Evolutionary conservation across 2,888 invertebrate genomes (phyloP).

Genomic region (Eristalinus sepulchralis): DNA sequence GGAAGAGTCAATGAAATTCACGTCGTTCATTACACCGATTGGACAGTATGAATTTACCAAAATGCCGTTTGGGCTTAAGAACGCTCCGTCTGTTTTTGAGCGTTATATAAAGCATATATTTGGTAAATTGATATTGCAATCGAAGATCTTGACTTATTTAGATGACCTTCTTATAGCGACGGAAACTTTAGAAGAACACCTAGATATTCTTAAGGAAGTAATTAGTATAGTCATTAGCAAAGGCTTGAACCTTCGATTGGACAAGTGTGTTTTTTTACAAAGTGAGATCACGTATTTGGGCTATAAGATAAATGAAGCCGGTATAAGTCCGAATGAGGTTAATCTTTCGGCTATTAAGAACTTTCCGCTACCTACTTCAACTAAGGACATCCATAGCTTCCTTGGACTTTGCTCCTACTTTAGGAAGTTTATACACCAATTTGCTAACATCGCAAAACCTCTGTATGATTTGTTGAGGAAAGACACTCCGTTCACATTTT

Average conservation of each 20-base stretch:
- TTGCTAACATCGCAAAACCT: conserved; percentile 73
- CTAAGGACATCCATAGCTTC: conserved; percentile 69
- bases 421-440: conserved; percentile 74
- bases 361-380: conserved; percentile 62
- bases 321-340: conserved; percentile 36
- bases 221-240: too few relatives aligned
- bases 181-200: too few relatives aligned
- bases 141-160: conserved; percentile 69
- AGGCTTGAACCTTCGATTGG: too few relatives aligned
- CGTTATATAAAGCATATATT: conserved; percentile 69
- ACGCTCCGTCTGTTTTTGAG: conserved; percentile 65
- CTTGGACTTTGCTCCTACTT: too few relatives aligned
- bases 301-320: conserved; percentile 27
- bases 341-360: conserved; percentile 31
- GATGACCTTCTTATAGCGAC: conserved; percentile 71
- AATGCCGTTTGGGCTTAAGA: too few relatives aligned
- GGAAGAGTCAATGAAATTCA: too few relatives aligned
- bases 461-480: conserved; percentile 73
- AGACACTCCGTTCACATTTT: conserved; percentile 38
- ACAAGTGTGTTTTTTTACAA: too few relatives aligned
- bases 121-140: conserved; percentile 48
- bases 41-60: too few relatives aligned
- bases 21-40: too few relatives aligned
- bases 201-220: too few relatives aligned
- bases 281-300: conserved; percentile 14